Base-by-base conservation (phyloP, 1,140 invertebrate genomes). In the Pogonognathellus flavescens region DNA sequence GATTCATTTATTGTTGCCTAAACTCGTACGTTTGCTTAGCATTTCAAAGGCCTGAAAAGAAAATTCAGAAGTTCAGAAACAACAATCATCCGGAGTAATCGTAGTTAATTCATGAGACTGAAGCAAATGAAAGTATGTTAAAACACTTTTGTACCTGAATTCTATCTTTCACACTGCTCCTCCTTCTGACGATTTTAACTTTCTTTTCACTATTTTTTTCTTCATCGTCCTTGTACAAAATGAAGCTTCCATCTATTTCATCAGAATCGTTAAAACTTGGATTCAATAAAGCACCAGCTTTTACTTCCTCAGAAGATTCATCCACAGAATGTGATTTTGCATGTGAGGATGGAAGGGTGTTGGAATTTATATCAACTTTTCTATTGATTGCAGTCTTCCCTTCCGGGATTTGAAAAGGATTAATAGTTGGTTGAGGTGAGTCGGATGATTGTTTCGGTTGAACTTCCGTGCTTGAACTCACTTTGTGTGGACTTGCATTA, bases 241-340 rank as follows among this genome's bases (percentile, higher is more conserved):
- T 49, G 14, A 18, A 72, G 10, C 49, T 50, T 14, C 70, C 70
- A 76, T 76, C 70, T 14, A 50, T 76, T 76, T 76, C 70, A 76
- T 76, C 70, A 9, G 20, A 8, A 6, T 6, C 20, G 25, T 66
- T 31, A 25, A 25, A 20, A 66, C 11, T 25, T 3, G 14, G 25
- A 66, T 14, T 25, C 20, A 66, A 25, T 20, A 60, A n/a, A n/a
- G n/a, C 59, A 9, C 25, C 18, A 25, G 22, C 25, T 25, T 66
- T 66, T 66, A 66, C 5, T 25, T 66, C 20, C 20, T 8, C 57
- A 18, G 62, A 20, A 25, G 22, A 10, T 20, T 66, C 25, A 25
- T 2, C 10, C 2, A n/a, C n/a, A 66, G 14, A 14, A 5, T 10
- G n/a, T 66, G 22, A 8, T 25, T 5, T 10, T 25, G 0, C 0